Evolutionary conservation across 2,888 invertebrate genomes (phyloP).

Genomic region (Rhagonycha fulva): DNA sequence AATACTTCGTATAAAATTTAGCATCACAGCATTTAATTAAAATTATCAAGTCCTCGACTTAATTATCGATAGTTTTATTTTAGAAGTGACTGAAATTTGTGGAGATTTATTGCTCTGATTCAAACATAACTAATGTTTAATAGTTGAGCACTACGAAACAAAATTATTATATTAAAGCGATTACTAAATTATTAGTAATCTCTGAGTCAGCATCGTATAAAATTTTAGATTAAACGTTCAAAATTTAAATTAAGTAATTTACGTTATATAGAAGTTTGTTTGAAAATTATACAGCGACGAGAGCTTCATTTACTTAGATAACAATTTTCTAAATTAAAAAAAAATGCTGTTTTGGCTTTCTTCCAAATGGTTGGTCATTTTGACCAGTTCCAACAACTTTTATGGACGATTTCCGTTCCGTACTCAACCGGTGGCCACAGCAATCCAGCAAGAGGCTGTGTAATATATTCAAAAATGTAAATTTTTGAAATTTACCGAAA

Average conservation of each 20-base stretch:
- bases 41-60: neutral
- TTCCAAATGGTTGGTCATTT: neutral
- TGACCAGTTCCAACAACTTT: neutral
- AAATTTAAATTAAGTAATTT: neutral
- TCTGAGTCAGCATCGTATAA: neutral
- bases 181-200: neutral
- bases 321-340: neutral
- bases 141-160: neutral
- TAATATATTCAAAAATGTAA: neutral
- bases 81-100: neutral
- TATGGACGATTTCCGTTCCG: neutral
- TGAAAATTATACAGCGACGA: neutral
- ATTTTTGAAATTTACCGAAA: neutral
- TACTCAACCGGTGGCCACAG: neutral
- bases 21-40: neutral
- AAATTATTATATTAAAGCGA: neutral
- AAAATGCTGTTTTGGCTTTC: neutral
- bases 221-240: neutral
- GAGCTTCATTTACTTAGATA: neutral
- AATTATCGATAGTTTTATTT: neutral
- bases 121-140: neutral
- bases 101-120: neutral
- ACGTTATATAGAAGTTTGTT: neutral
- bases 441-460: neutral
- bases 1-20: neutral